A percentile compares a stretch with the other conserved stretches of the same genome.
These are phyloP conservation scores for Rutilus rutilus DNA, from an alignment of 2,113 vertebrate genomes.

Conservation along the genomic window DNA sequence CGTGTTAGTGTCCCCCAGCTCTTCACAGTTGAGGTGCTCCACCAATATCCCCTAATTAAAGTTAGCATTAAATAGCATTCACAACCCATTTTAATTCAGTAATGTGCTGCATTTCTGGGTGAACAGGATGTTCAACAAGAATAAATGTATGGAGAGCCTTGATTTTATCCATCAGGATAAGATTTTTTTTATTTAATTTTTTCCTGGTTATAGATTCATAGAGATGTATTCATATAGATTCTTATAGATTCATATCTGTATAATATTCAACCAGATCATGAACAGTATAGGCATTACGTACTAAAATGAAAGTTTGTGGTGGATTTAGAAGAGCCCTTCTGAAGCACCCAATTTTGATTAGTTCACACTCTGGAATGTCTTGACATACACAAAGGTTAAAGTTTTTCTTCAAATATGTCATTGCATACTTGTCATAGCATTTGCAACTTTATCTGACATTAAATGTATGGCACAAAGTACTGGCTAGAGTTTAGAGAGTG, in stretches of 20 bases:
- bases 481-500: not conserved
- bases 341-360: not conserved
- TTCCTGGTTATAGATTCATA: no score
- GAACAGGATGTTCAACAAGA: not conserved
- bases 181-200: no score
- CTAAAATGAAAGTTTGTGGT: not conserved
- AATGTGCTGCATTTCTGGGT: conserved; percentile 4
- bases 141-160: not conserved
- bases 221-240: no score
- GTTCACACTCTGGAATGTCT: not conserved
- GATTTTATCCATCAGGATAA: not conserved
- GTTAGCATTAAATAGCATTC: conserved; percentile 34
- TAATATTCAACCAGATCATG: not conserved
- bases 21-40: conserved; percentile 29
- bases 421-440: not conserved
- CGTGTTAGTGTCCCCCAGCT: conserved; percentile 31
- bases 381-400: not conserved
- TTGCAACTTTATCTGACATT: not conserved
- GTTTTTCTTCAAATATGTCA: not conserved
- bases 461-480: not conserved
- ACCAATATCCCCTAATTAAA: conserved; percentile 27
- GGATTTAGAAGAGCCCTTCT: not conserved
- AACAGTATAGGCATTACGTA: not conserved
- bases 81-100: conserved; percentile 28
- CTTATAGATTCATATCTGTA: no score